Base-by-base conservation (phyloP, 1,140 invertebrate genomes). In the Frieseomelitta varia region DNA sequence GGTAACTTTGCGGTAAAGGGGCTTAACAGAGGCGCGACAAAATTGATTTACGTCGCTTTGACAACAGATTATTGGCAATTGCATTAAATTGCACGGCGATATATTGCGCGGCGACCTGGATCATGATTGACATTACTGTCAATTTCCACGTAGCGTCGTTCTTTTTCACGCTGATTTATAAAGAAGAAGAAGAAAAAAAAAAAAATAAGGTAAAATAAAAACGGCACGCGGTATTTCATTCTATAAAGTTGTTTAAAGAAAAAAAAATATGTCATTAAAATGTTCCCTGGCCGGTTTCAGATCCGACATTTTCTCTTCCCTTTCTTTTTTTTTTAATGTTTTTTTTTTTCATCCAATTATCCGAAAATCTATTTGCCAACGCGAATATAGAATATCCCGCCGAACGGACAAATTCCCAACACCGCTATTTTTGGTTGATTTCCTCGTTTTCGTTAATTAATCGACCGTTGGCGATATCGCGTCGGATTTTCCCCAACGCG, bases 41-140 rank as follows among this genome's bases (percentile, higher is more conserved):
- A 74, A 73, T 73, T 73, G 71, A 55, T 56, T 55, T 21, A 39
- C 47, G 55, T 58, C 56, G 17, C 73, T 34, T 39, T 56, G 21
- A 24, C 21, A 75, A 75, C 27, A 51, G 53, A 21, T 58, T 75
- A 75, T 75, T 75, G 73, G 73, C 55, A n/a, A 75, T 75, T 75
- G 73, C 53, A 75, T 75, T 75, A 75, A 75, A 75, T 47, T 58
- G 30, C 55, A 15, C 27, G 19, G 30, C 24, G 55, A 75, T 58
- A 27, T 34, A 75, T 75, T 75, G 55, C 55, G 14, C 21, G 55
- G 21, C 55, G 73, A 75, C 30, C 30, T 75, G 19, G 24, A 58
- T 56, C 30, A 24, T 58, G 73, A 75, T 58, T 58, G 73, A 39
- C 73, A 39, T 17, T 11, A 30, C 19, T 56, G 73, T 75, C 27